These are phyloP conservation scores for Drosophila kanapiae DNA, from an alignment of 1,140 invertebrate genomes.

Conservation along the genomic window DNA sequence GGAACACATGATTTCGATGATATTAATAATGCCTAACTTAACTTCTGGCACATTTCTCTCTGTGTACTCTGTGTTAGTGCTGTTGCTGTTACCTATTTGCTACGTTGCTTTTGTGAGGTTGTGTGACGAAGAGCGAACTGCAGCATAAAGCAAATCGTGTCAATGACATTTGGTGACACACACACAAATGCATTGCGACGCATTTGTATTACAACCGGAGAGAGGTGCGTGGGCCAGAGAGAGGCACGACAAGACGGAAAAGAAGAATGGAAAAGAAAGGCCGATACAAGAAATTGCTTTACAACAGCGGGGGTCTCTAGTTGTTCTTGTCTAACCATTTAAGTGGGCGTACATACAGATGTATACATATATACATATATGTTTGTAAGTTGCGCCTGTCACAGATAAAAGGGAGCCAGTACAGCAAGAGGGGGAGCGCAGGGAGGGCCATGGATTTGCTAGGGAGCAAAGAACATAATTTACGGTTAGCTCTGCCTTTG, in stretches of 20 bases:
- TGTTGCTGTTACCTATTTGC: conserved; percentile 28
- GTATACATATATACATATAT: not conserved
- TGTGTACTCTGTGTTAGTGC: conserved; percentile 12
- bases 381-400: conserved; percentile 22
- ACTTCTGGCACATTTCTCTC: conserved; percentile 1
- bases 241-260: conserved; percentile 20
- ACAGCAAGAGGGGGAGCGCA: not conserved
- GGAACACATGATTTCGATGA: too few species aligned
- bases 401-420: conserved; percentile 28
- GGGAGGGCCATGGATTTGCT: conserved; percentile 8
- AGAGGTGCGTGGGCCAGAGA: conserved; percentile 22
- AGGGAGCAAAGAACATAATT: conserved; percentile 57
- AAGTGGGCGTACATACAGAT: conserved; percentile 41
- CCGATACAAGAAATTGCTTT: conserved; percentile 66
- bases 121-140: conserved; percentile 52
- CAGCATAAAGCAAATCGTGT: conserved; percentile 81
- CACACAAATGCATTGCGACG: conserved; percentile 26
- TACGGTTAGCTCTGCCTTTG: conserved; percentile 55
- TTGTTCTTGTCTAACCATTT: conserved; percentile 41
- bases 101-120: conserved; percentile 42
- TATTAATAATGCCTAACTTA: too few species aligned
- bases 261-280: conserved; percentile 50
- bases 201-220: conserved; percentile 1
- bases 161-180: conserved; percentile 81
- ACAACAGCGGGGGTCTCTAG: conserved; percentile 19